Percentiles rank a stretch among this genome's conserved stretches.
phyloP scores from a whole-genome alignment of 2,797 vertebrate genomes.

The Nyctibius grandis region DNA sequence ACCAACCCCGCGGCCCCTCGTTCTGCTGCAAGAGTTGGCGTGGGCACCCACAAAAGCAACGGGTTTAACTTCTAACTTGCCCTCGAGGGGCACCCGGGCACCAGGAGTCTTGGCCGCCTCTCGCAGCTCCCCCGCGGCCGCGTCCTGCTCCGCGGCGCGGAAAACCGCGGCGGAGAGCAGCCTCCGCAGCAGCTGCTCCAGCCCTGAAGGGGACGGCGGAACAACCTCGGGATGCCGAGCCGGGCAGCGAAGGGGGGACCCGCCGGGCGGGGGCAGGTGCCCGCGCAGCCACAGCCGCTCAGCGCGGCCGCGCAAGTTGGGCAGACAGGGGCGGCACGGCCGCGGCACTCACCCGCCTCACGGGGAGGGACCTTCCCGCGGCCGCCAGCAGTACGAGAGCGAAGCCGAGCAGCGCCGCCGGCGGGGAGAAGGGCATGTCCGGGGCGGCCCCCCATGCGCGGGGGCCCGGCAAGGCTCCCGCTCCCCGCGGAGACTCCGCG shows the following conservation, averaged over 20 bases:
- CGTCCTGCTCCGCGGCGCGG: background rate
- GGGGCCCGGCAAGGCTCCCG: background rate
- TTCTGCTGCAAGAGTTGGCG: accelerated
- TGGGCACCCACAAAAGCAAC: background rate
- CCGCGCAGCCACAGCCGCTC: background rate
- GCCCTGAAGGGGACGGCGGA: background rate
- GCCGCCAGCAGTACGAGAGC: background rate
- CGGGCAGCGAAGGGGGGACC: too few species aligned
- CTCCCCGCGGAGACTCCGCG: background rate
- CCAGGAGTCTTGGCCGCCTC: background rate
- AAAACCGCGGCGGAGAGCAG: background rate
- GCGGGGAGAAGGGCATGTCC: background rate
- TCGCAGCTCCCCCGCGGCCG: background rate
- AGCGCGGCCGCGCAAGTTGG: background rate
- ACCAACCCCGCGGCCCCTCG: background rate
- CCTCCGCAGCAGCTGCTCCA: background rate
- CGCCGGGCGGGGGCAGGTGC: too few species aligned
- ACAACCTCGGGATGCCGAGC: background rate
- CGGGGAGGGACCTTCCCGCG: background rate
- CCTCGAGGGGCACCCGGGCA: background rate
- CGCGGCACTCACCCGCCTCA: slow-evolving; percentile 10
- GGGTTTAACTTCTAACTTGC: background rate
- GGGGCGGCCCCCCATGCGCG: background rate
- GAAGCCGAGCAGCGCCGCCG: background rate
- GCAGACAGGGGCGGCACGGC: too few species aligned